A percentile compares a stretch with the other conserved stretches of the same genome.
These are phyloP conservation scores for Tipula vernalis DNA, from an alignment of 2,888 invertebrate genomes.

Conservation along the genomic window DNA sequence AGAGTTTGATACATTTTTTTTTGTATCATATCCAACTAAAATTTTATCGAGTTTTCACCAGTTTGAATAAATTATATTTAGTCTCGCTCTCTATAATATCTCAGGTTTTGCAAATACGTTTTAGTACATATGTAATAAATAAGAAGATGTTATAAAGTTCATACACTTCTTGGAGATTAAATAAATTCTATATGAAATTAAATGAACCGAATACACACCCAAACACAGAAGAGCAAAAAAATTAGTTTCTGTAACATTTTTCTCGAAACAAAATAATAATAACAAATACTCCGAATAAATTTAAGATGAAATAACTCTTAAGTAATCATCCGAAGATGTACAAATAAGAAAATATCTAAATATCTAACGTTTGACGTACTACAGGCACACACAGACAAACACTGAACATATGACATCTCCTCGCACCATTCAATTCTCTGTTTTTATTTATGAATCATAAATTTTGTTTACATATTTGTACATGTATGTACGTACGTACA, in stretches of 20 bases:
- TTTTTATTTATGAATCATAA: neutral
- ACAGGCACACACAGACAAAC: neutral
- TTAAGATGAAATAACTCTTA: neutral
- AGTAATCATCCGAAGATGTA: neutral
- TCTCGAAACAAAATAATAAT: neutral
- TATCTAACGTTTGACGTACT: neutral
- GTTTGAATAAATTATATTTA: neutral
- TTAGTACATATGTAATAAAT: neutral
- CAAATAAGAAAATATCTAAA: neutral
- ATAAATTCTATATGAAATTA: neutral
- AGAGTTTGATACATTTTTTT: neutral
- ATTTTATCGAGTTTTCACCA: neutral
- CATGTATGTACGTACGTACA: neutral
- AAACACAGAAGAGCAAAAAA: neutral
- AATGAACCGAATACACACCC: neutral
- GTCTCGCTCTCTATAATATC: neutral
- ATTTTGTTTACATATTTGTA: neutral
- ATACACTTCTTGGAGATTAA: neutral
- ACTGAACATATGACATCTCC: neutral
- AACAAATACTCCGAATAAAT: neutral
- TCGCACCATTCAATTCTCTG: neutral
- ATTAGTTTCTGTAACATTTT: neutral
- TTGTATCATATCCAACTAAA: neutral
- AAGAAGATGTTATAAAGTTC: neutral
- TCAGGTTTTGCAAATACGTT: neutral